Evolutionary conservation across 2,113 vertebrate species (phyloP), one percentile per base, ranked within the genome.

Genomic region (Phrynosoma blainvillii): DNA sequence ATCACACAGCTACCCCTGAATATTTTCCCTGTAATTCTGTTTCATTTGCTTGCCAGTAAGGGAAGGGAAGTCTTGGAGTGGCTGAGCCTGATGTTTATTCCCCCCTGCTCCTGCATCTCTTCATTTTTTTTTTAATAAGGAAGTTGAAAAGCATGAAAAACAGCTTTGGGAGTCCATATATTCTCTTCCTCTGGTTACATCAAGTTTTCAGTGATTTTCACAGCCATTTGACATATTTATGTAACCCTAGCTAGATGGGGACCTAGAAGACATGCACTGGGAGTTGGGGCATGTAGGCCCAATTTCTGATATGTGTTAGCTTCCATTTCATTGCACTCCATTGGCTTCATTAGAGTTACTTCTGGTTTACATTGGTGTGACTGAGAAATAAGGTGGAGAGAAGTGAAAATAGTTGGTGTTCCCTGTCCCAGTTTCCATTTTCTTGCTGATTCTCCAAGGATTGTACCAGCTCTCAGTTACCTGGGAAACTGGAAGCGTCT

Each of bases 401-500:
- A 47, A 89, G 77, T 56, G 47, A 90, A 91, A 90, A 88, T 76
- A 52, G 5, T 27, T 88, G 68, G 40, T 9, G 79, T 82, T 87
- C 56, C 0, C 0, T 80, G 0, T 0, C 8, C 90, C 2, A 79
- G 91, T 90, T 90, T 85, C 89, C 32, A 87, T 92, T 93, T 52
- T 16, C 87, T 18, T 25, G 65, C 79, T 78, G 80, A 90, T 90
- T 25, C 80, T 91, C 82, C 0, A 25, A 89, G 84, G 75, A 93
- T 47, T 90, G 20, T 30, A 82, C 87, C 47, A 88, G 71, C 47
- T 89, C 89, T 92, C 84, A 94, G 70, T 92, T 94, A 92, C 92
- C 85, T 91, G 65, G 89, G 87, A 94, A 94, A 91, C 0, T 87
- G 88, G 76, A 94, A 82, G 42, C 56, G 62, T 88, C 74, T 54